Evolutionary conservation across 92 coral and sea anemone species (phyloP).

Genomic region (Montipora capitata): DNA sequence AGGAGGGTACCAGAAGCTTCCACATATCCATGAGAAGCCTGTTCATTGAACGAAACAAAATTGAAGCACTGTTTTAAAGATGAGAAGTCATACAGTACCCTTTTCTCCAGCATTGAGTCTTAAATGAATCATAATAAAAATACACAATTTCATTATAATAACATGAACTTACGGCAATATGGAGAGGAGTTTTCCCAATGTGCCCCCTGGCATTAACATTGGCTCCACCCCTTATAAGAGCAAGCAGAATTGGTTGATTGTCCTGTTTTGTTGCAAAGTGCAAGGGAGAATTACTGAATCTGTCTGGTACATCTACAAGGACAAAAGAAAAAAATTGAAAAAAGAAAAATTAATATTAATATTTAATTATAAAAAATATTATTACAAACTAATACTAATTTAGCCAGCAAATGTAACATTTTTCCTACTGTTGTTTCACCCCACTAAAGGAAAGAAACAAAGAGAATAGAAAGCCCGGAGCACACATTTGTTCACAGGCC

Average conservation of each 20-base stretch:
- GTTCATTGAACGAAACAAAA: neutral
- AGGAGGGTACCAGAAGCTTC: constrained; percentile 78
- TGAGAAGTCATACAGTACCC: too few species aligned
- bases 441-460: too few species aligned
- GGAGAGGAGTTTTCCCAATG: constrained; percentile 93
- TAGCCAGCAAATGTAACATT: too few species aligned
- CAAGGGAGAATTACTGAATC: constrained; percentile 82
- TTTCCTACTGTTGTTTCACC: too few species aligned
- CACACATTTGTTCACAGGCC: too few species aligned
- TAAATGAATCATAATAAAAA: too few species aligned
- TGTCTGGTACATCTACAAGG: constrained; percentile 81
- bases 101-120: too few species aligned
- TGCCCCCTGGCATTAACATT: constrained; percentile 90
- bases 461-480: too few species aligned
- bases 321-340: neutral
- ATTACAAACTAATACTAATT: too few species aligned
- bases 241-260: constrained; percentile 84
- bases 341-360: too few species aligned
- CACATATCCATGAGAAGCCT: constrained; percentile 95
- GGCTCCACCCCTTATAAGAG: constrained; percentile 93
- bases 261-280: constrained; percentile 91
- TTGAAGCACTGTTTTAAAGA: neutral
- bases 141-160: too few species aligned
- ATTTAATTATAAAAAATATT: too few species aligned
- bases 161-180: constrained; percentile 84